Conservation (phyloP, 2,888 invertebrate genomes). For the Drosophila histrio region DNA sequence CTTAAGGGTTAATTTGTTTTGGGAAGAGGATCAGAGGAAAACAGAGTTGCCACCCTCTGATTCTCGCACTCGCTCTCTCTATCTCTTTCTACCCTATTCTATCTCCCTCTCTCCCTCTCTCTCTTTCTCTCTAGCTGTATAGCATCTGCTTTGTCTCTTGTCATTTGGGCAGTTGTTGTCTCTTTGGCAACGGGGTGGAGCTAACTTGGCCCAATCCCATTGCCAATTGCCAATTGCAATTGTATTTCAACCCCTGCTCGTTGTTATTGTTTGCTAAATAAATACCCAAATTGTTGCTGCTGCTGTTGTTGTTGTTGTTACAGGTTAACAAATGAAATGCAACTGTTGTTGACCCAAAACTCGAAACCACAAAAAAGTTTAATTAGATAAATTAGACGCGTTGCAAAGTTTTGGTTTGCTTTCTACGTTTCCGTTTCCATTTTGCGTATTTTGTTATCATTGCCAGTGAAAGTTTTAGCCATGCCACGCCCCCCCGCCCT, state of each 20-base stretch:
- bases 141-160: conserved; percentile 39
- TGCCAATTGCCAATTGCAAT: conserved; percentile 6
- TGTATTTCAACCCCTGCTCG: conserved; percentile 55
- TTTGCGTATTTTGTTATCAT: conserved; percentile 69
- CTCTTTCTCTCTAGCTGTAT: not conserved
- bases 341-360: conserved; percentile 24
- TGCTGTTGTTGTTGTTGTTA: conserved; percentile 21
- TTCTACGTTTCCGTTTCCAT: conserved; percentile 4
- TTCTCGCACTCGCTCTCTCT: not conserved
- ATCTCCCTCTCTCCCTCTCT: not conserved
- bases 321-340: conserved; percentile 12
- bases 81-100: not conserved
- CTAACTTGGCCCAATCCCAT: conserved; percentile 39
- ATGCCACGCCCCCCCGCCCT: conserved; percentile 18
- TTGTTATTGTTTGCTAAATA: conserved; percentile 60
- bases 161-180: conserved; percentile 47
- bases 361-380: conserved; percentile 57
- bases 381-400: conserved; percentile 64
- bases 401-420: conserved; percentile 23
- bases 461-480: conserved; percentile 40
- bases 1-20: conserved; percentile 75
- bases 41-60: not conserved
- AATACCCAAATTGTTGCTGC: conserved; percentile 47
- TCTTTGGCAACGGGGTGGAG: conserved; percentile 60
- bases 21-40: not conserved